phyloP scores from a whole-genome alignment of 2,888 invertebrate genomes.

The Amphipoea lucens region DNA sequence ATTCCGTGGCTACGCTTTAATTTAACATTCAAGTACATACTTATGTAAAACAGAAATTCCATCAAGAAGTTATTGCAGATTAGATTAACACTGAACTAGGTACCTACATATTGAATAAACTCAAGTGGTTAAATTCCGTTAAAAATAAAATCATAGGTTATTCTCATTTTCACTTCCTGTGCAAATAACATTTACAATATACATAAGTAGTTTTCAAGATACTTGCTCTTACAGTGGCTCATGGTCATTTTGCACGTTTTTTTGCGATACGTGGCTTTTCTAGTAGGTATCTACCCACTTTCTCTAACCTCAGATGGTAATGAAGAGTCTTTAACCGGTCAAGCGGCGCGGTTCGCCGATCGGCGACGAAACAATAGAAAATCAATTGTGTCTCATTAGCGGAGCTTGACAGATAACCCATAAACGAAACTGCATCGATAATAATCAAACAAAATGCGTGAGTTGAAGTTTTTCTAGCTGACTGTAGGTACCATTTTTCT shows the following conservation, averaged over 20 bases:
- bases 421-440: not conserved
- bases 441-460: not conserved
- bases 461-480: not conserved
- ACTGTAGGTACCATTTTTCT: not conserved
- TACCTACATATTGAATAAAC: not conserved
- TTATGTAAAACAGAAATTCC: constrained; percentile 1
- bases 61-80: not conserved
- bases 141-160: not conserved
- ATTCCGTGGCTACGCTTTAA: not conserved
- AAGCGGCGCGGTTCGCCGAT: too few species aligned
- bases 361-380: too few species aligned
- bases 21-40: not conserved
- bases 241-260: not conserved
- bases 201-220: not conserved
- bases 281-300: not conserved
- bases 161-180: not conserved
- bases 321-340: not conserved
- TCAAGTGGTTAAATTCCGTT: not conserved
- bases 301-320: not conserved
- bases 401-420: too few species aligned
- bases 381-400: too few species aligned
- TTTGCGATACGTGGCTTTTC: not conserved
- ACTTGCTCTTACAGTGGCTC: not conserved
- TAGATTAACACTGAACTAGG: not conserved
- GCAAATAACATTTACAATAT: not conserved